Evolutionary conservation across 2,113 vertebrate genomes (phyloP).

Genomic region (Phaethornis superciliosus): DNA sequence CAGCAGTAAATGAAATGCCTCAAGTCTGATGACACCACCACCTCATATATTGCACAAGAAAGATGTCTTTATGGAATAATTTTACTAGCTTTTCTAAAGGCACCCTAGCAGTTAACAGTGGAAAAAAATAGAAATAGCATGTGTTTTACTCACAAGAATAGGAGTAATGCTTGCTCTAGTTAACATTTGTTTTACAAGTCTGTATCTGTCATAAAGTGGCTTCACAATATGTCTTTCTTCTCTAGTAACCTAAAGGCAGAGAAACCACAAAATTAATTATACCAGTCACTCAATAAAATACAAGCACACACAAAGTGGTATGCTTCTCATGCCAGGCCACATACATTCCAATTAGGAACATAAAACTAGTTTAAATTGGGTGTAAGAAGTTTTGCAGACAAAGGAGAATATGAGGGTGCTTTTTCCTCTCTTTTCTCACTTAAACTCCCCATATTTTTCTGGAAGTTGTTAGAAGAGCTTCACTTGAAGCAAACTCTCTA

Average conservation of each 20-base stretch:
- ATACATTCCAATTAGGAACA: not conserved
- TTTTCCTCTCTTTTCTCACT: not conserved
- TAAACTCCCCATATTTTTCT: not conserved
- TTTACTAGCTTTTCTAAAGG: constrained; percentile 4
- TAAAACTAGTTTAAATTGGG: not conserved
- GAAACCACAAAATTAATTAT: constrained; percentile 72
- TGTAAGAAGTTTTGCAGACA: not conserved
- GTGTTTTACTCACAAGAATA: constrained; percentile 85
- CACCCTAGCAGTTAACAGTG: not conserved
- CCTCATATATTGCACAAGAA: not conserved
- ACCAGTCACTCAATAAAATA: constrained; percentile 23
- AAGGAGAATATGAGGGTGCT: not conserved
- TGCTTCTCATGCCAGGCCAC: constrained; percentile 38
- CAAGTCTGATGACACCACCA: not conserved
- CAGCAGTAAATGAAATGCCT: not conserved
- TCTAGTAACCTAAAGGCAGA: constrained; percentile 85
- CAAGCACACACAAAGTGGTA: constrained; percentile 50
- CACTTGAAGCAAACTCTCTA: not conserved
- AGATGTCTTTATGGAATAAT: not conserved
- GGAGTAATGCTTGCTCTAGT: constrained; percentile 95
- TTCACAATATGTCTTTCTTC: constrained; percentile 95
- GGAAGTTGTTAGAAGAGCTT: not conserved
- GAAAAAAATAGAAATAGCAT: constrained; percentile 35
- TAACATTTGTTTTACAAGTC: constrained; percentile 97
- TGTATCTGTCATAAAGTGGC: constrained; percentile 95